Evolutionary conservation across 2,888 invertebrate genomes (phyloP), one percentile per base, ranked within the genome.

Genomic region (Spatulosminthurus flaviceps): DNA sequence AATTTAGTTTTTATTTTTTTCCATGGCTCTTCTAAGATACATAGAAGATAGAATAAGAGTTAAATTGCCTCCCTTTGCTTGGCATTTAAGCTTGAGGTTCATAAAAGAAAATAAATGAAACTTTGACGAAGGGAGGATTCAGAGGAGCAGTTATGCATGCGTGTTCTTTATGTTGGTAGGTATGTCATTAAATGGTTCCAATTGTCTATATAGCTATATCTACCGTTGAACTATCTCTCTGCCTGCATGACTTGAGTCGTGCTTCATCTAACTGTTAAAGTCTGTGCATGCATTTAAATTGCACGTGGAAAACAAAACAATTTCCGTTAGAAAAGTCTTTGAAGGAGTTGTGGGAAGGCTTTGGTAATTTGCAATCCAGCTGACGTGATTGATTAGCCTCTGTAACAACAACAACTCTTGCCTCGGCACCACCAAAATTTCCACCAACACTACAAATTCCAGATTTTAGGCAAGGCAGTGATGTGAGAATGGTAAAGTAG

Each of bases 321-420:
- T 64, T 64, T 21, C 22, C 64, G 2, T 13, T 26, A 24, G 24
- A 64, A 22, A 26, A 64, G 64, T 24, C 43, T 76, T 66, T 67
- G 42, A 26, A 71, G 70, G 29, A 60, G 22, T 74, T 74, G 67
- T 67, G 69, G 64, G 67, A 76, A 76, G 28, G 76, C 66, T 76
- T 76, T 69, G 24, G 76, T 64, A 76, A 76, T 76, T 76, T 76
- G 75, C 76, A 76, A 69, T 66, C 75, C 69, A 41, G 43, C 43
- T 26, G 67, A 69, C 69, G 76, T 76, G 76, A 76, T 76, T 76
- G 76, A 76, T 76, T 76, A 76, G 76, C 43, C 16, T 51, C 9
- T n/a, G n/a, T n/a, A n/a, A n/a, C n/a, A n/a, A n/a, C n/a, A 51
- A n/a, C 51, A 19, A 13, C n/a, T 11, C 64, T 24, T 64, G 22